Evolutionary conservation across 2,113 vertebrate species (phyloP), one percentile per base, ranked within the genome.

Genomic region (Baryphthengus martii): DNA sequence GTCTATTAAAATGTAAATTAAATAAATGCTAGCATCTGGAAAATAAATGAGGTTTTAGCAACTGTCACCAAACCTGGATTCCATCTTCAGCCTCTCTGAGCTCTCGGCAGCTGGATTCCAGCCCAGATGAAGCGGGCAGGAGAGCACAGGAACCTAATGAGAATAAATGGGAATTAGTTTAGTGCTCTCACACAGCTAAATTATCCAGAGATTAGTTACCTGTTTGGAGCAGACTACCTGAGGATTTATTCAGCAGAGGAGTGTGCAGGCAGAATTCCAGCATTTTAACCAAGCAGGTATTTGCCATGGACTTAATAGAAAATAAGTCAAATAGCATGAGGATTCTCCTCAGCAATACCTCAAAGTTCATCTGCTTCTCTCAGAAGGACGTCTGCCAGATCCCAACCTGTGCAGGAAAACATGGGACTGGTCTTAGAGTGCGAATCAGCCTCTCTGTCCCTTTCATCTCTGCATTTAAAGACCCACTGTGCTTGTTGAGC

Each of bases 1-100:
- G 53, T 47, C 78, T 87, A 96, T 97, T 97, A 95, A 95, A 93
- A 95, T 88, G 88, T 85, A 96, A 96, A 96, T 95, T 85, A 94
- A 97, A 94, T 95, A 96, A 97, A 92, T 93, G 62, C 24, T 85
- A 83, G 70, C 95, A 65, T 75, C 88, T 94, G 79, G 76, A 90
- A 97, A 97, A 96, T 93, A 90, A 96, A 96, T 87, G 59, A 90
- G 70, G 39, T 90, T 94, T 95, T 91, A 93, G 78, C 42, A 78
- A 91, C 73, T 94, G 81, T 93, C 94, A 93, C 94, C 88, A 86
- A 76, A 90, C 75, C 85, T 61, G 66, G 50, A 91, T 95, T 91
- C 82, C 79, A 96, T 89, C 85, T 90, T 81, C 92, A 90, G 61
- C 72, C 70, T 92, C 70, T 71, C 75, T 62, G 70, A 93, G 75